Conservation (phyloP, 2,888 invertebrate species). For the Nemoura dubitans region DNA sequence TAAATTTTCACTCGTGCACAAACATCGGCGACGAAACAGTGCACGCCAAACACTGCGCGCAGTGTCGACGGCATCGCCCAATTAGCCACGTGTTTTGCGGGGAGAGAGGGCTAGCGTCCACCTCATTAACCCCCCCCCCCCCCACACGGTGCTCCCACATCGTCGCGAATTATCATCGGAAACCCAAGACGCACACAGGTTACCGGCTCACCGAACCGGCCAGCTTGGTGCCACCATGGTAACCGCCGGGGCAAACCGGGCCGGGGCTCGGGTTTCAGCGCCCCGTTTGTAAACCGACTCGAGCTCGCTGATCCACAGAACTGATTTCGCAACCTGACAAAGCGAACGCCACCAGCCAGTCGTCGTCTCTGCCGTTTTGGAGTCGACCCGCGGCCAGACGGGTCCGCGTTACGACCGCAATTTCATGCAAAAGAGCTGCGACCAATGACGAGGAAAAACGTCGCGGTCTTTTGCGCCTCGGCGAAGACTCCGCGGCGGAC, state of each 20-base stretch:
- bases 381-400: too few relatives aligned
- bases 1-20: background rate
- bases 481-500: too few relatives aligned
- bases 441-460: too few relatives aligned
- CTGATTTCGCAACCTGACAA: background rate
- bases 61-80: background rate
- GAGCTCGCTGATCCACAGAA: background rate
- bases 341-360: too few relatives aligned
- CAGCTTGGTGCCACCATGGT: background rate
- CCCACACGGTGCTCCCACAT: background rate
- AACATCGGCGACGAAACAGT: background rate
- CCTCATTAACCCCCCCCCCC: constrained; percentile 36
- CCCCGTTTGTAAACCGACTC: background rate
- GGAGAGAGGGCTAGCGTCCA: background rate
- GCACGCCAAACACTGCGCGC: background rate
- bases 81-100: constrained; percentile 32
- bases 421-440: too few relatives aligned
- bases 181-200: constrained; percentile 17
- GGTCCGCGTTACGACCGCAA: too few relatives aligned
- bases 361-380: too few relatives aligned
- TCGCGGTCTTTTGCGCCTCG: too few relatives aligned
- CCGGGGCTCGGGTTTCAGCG: background rate
- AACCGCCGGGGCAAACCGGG: too few relatives aligned
- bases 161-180: too few relatives aligned
- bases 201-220: background rate